These are phyloP conservation scores for Galemys pyrenaicus DNA, from an alignment of 2,113 vertebrate genomes.

Conservation along the genomic window DNA sequence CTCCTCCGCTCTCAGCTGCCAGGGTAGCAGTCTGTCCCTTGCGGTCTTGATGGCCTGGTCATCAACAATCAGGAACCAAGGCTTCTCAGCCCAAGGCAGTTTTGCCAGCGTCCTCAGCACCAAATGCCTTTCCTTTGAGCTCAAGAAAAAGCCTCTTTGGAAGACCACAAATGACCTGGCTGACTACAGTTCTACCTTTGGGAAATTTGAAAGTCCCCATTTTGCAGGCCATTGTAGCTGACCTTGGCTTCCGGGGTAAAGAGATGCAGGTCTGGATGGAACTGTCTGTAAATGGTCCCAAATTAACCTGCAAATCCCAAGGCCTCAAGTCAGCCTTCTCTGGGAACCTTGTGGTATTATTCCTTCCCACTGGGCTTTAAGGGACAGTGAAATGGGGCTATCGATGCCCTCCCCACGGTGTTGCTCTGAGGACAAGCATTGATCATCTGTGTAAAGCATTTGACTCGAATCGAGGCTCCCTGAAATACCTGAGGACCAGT, in stretches of 20 bases:
- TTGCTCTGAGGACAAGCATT: not conserved
- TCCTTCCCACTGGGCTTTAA: not conserved
- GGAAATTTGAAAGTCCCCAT: not conserved
- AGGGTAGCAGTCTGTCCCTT: not conserved
- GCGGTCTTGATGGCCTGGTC: rapidly evolving
- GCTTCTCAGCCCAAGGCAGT: not conserved
- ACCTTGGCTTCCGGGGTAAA: not conserved
- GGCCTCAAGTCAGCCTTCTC: not conserved
- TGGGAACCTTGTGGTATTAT: not conserved
- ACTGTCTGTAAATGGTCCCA: not conserved
- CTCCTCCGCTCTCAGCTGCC: not conserved
- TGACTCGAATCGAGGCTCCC: not conserved
- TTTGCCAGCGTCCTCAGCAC: not conserved
- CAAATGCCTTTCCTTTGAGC: not conserved
- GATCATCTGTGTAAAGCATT: not conserved
- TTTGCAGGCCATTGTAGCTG: not conserved
- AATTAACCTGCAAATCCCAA: not conserved
- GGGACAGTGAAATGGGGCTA: not conserved
- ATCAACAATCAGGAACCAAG: not conserved
- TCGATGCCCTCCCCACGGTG: not conserved
- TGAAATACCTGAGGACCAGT: not conserved
- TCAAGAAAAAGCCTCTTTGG: not conserved
- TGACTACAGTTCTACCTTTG: not conserved
- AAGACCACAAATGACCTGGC: not conserved
- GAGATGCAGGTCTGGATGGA: not conserved